A percentile compares a stretch with the other conserved stretches of the same genome.
Conservation (phyloP, 1,140 invertebrate genomes). For the Megalopta genalis region DNA sequence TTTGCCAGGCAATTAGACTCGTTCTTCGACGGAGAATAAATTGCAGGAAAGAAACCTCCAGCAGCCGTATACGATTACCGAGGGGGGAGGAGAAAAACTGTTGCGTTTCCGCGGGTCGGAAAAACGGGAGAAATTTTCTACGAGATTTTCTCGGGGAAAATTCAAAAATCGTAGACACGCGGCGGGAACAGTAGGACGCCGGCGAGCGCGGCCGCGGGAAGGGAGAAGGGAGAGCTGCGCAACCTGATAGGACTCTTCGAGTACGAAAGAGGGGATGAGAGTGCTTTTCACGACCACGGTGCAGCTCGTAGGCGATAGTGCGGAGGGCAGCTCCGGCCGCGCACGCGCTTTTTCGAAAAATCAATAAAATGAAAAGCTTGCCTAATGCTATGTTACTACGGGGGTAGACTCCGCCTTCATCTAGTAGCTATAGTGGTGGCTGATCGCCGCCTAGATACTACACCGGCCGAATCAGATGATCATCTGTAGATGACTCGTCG, state of each 20-base stretch:
- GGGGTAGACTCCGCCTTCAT: slow-evolving; percentile 79
- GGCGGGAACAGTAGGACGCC: slow-evolving; percentile 9
- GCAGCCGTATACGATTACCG: not conserved
- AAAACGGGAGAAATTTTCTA: slow-evolving; percentile 15
- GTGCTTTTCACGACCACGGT: slow-evolving; percentile 64
- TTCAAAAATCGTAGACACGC: slow-evolving; percentile 53
- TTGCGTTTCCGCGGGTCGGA: slow-evolving; percentile 1
- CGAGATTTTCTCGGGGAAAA: slow-evolving; percentile 36
- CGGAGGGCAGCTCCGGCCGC: slow-evolving; percentile 74
- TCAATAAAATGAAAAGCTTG: slow-evolving; percentile 81
- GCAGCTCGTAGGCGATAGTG: slow-evolving; percentile 75
- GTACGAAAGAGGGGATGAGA: slow-evolving; percentile 47
- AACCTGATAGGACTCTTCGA: slow-evolving; percentile 62
- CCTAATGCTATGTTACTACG: slow-evolving; percentile 78
- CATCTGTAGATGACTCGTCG: slow-evolving; percentile 69
- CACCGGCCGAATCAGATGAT: slow-evolving; percentile 74
- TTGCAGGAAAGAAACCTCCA: too few species aligned
- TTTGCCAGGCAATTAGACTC: too few species aligned
- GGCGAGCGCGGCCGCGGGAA: slow-evolving; percentile 9
- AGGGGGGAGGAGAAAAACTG: not conserved
- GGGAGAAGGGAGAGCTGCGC: slow-evolving; percentile 58
- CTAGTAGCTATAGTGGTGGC: slow-evolving; percentile 77
- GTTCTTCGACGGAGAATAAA: too few species aligned
- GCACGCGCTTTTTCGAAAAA: slow-evolving; percentile 81
- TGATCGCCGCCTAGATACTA: slow-evolving; percentile 75